A percentile compares a stretch with the other conserved stretches of the same genome.
Evolutionary conservation across 2,113 vertebrate genomes (phyloP).

Genomic region (Meleagris gallopavo): DNA sequence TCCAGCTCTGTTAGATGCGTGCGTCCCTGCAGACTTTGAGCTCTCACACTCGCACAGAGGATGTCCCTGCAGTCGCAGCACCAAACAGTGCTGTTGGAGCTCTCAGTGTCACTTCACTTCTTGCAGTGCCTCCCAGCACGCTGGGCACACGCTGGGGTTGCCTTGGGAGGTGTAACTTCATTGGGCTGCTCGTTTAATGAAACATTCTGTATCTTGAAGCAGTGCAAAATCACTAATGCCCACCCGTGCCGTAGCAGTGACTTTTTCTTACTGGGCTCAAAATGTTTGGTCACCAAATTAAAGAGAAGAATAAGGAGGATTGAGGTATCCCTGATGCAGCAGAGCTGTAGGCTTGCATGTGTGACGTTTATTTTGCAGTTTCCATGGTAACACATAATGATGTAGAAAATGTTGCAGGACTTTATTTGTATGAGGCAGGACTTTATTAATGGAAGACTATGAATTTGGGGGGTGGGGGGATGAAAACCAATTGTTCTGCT

Average conservation of each 20-base stretch:
- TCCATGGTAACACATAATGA: constrained; percentile 45
- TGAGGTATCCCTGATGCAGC: neutral
- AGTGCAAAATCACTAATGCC: neutral
- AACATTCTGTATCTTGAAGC: neutral
- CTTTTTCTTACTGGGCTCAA: neutral
- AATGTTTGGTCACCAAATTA: neutral
- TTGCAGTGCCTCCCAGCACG: neutral
- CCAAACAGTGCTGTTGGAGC: neutral
- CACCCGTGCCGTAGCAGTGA: neutral
- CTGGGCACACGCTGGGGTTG: neutral
- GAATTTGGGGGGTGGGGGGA: neutral
- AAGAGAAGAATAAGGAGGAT: neutral
- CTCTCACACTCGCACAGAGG: fast-evolving
- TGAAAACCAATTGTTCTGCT: neutral
- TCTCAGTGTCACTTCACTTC: neutral
- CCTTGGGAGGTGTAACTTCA: neutral
- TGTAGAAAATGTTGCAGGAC: constrained; percentile 33
- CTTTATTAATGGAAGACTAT: constrained; percentile 34
- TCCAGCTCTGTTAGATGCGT: fast-evolving
- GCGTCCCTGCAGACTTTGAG: fast-evolving
- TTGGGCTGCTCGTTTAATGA: neutral
- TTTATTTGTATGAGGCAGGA: constrained; percentile 30
- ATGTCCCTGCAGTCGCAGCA: no score
- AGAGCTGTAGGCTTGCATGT: neutral
- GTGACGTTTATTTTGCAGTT: constrained; percentile 45